These are phyloP conservation scores for Andinoacara biseriatus DNA, from an alignment of 2,113 vertebrate genomes.

Conservation along the genomic window DNA sequence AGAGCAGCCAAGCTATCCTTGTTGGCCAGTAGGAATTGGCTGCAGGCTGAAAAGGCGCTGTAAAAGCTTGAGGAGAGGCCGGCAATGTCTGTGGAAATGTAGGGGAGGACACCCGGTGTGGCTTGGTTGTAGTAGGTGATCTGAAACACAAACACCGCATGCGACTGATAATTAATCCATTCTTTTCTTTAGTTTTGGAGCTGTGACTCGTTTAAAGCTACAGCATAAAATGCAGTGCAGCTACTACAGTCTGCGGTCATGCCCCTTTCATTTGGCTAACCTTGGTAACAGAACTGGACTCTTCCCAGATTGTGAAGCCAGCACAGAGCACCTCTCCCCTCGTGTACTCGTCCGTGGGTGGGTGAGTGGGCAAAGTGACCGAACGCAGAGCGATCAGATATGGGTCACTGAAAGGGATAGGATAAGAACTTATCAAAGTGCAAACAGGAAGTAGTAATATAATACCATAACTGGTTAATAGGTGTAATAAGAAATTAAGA, in stretches of 20 bases:
- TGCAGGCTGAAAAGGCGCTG: slow-evolving; percentile 85
- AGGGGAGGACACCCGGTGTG: slow-evolving; percentile 87
- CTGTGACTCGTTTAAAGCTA: background rate
- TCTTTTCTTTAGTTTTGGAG: background rate
- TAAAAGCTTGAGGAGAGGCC: slow-evolving; percentile 91
- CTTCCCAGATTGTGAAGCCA: slow-evolving; percentile 90
- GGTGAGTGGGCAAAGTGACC: slow-evolving; percentile 88
- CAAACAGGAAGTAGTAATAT: background rate
- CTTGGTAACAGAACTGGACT: slow-evolving; percentile 85
- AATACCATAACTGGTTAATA: background rate
- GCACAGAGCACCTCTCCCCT: slow-evolving; percentile 92
- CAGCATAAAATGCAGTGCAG: background rate
- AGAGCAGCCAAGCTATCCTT: slow-evolving; percentile 71
- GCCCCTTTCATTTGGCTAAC: slow-evolving; percentile 71
- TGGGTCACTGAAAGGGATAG: slow-evolving; percentile 84
- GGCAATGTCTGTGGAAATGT: slow-evolving; percentile 89
- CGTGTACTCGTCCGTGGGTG: slow-evolving; percentile 71
- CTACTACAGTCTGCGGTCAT: background rate
- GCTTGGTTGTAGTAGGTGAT: slow-evolving; percentile 97
- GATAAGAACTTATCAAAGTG: background rate
- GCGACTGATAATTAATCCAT: background rate
- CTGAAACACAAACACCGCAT: slow-evolving; percentile 68
- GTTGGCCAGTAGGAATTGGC: slow-evolving; percentile 88
- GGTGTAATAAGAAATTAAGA: background rate
- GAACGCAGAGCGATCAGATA: slow-evolving; percentile 93